Evolutionary conservation across 2,797 vertebrate genomes (phyloP).

Genomic region (Prunella strophiata): DNA sequence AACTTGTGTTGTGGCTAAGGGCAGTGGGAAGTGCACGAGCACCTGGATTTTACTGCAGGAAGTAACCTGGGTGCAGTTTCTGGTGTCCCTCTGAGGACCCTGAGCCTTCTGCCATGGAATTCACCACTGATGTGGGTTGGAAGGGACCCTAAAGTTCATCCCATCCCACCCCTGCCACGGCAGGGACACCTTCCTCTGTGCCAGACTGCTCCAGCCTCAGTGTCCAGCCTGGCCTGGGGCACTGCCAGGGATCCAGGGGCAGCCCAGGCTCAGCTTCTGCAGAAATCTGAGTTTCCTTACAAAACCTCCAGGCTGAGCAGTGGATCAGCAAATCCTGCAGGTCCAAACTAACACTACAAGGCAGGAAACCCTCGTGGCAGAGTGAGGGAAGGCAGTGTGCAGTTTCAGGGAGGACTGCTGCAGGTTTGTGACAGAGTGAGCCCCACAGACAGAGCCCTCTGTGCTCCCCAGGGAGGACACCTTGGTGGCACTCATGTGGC

Average conservation of each 20-base stretch:
- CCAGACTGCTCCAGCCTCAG: not conserved
- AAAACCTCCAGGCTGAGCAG: not conserved
- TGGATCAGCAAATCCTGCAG: not conserved
- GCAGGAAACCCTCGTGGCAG: accelerated
- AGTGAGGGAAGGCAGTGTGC: not conserved
- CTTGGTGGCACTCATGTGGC: not conserved
- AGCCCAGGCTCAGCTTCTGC: not conserved
- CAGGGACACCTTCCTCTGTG: not conserved
- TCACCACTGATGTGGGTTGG: too few species aligned
- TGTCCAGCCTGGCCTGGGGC: not conserved
- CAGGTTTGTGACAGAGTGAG: not conserved
- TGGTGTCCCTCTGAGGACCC: not conserved
- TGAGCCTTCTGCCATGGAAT: not conserved
- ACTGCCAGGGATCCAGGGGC: not conserved
- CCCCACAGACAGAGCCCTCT: not conserved
- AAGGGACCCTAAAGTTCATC: accelerated
- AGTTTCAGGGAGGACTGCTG: accelerated
- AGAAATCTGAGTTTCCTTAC: not conserved
- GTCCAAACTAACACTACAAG: not conserved
- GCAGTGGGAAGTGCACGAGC: accelerated
- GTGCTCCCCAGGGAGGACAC: not conserved
- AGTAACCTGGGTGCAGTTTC: accelerated
- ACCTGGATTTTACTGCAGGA: too few species aligned
- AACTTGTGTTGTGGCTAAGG: accelerated
- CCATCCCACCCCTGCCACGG: accelerated